Conservation (phyloP, 2,888 invertebrate species). For the Epirrhoe tristata region DNA sequence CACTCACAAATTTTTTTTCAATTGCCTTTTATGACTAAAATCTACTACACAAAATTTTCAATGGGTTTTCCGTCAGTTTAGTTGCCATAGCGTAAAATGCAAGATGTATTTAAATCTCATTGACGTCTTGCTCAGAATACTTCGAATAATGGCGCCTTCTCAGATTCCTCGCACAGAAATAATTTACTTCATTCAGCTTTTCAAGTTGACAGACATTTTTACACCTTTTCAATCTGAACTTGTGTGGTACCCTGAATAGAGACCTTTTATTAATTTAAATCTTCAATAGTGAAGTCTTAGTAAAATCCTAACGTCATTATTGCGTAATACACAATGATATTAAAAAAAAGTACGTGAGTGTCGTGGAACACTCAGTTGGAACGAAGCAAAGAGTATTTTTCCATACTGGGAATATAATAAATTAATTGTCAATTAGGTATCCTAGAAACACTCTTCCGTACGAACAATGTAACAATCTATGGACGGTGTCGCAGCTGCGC, state of each 20-base stretch:
- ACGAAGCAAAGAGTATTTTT: no score
- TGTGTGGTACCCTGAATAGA: not conserved
- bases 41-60: not conserved
- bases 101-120: conserved; percentile 76
- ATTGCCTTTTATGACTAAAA: no score
- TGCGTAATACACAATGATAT: no score
- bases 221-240: conserved; percentile 5
- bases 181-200: conserved; percentile 19
- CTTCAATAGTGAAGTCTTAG: no score
- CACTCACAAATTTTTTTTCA: not conserved
- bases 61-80: conserved; percentile 29
- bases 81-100: conserved; percentile 52
- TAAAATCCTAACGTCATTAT: no score
- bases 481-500: no score
- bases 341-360: no score
- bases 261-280: not conserved
- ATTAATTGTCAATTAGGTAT: no score
- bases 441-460: no score
- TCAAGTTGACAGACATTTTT: conserved; percentile 24
- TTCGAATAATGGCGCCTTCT: conserved; percentile 71
- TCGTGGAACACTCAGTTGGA: no score
- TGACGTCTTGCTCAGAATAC: conserved; percentile 72
- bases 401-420: no score
- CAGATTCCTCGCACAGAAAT: conserved; percentile 22
- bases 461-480: no score